Percentiles rank a stretch among this genome's conserved stretches.
phyloP scores from a whole-genome alignment of 1,140 invertebrate species.

The Drosophila kohkoa region DNA sequence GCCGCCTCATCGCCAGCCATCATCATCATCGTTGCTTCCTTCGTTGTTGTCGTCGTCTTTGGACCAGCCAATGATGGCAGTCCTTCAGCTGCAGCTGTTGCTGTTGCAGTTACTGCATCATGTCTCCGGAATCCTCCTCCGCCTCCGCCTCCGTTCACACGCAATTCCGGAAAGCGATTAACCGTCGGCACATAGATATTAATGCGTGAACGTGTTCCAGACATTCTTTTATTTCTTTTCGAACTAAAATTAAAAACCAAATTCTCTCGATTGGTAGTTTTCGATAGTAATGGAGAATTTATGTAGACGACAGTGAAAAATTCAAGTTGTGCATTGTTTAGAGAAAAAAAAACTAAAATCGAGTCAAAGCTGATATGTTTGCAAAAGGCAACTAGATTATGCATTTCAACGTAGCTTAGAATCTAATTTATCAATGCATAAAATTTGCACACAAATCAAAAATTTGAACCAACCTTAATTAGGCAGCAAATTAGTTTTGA shows the following conservation, averaged over 20 bases:
- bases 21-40: background rate
- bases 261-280: background rate
- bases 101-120: slow-evolving; percentile 18
- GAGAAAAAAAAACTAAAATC: too few species aligned
- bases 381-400: too few species aligned
- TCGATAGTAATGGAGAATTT: too few species aligned
- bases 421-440: too few species aligned
- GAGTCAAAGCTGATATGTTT: too few species aligned
- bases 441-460: too few species aligned
- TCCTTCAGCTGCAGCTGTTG: background rate
- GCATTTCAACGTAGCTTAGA: too few species aligned
- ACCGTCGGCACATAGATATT: slow-evolving; percentile 45
- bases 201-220: slow-evolving; percentile 19
- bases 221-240: slow-evolving; percentile 19
- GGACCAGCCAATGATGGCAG: background rate
- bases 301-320: too few species aligned
- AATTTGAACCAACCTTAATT: too few species aligned
- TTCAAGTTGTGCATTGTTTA: too few species aligned
- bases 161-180: slow-evolving; percentile 48
- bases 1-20: slow-evolving; percentile 1
- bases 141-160: background rate
- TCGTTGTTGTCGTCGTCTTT: background rate
- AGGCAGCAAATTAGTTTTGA: too few species aligned
- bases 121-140: background rate
- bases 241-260: background rate